These are phyloP conservation scores for Epistrophe eligans DNA, from an alignment of 2,888 invertebrate genomes.

Conservation along the genomic window DNA sequence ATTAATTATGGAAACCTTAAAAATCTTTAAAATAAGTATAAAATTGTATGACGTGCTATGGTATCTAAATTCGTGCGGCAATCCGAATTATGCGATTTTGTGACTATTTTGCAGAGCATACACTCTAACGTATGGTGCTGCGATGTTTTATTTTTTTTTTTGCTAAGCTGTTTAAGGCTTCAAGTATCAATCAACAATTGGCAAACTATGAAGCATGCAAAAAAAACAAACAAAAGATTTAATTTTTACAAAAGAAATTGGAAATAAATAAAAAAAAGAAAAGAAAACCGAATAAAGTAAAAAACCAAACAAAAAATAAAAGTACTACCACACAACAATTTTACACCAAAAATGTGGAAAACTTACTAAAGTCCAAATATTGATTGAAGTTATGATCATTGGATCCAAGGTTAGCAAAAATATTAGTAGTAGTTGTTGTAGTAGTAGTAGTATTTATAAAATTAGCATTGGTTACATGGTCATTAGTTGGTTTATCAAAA, in stretches of 20 bases:
- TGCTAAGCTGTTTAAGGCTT: not conserved
- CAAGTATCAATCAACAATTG: slow-evolving; percentile 18
- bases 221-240: slow-evolving; percentile 49
- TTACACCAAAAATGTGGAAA: slow-evolving; percentile 61
- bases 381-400: slow-evolving; percentile 78
- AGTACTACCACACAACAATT: slow-evolving; percentile 60
- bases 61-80: not conserved
- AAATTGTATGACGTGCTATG: not conserved
- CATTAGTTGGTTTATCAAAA: slow-evolving; percentile 67
- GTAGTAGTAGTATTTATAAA: slow-evolving; percentile 65
- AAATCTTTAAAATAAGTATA: not conserved
- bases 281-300: slow-evolving; percentile 1
- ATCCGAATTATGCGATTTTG: slow-evolving; percentile 12
- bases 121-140: slow-evolving; percentile 18
- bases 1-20: not conserved
- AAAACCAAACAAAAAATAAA: slow-evolving; percentile 12
- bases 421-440: slow-evolving; percentile 77
- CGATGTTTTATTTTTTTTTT: not conserved
- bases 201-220: slow-evolving; percentile 54
- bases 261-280: not conserved
- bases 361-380: slow-evolving; percentile 83
- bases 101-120: slow-evolving; percentile 10
- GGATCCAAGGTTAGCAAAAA: slow-evolving; percentile 77
- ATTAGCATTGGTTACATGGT: slow-evolving; percentile 66
- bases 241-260: slow-evolving; percentile 11